Conservation (phyloP, 1,140 invertebrate species). For the Drosophila kepulauana region DNA sequence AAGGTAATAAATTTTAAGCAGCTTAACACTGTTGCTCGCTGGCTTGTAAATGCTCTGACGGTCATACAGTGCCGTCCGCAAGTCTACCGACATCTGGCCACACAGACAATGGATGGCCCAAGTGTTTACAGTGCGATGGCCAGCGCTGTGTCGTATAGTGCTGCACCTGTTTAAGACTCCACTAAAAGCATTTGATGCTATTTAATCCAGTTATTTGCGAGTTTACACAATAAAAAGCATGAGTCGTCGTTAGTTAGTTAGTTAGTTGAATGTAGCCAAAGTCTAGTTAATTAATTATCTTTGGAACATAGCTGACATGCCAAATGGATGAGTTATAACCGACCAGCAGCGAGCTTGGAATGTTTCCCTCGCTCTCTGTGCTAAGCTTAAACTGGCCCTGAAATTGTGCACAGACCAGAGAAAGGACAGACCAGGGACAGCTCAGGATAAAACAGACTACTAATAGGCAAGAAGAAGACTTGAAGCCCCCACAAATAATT, state of each 20-base stretch:
- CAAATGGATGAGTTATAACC: constrained; percentile 44
- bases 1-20: constrained; percentile 85
- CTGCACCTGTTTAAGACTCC: constrained; percentile 75
- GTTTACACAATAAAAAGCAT: constrained; percentile 80
- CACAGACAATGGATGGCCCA: constrained; percentile 2
- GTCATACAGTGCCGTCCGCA: constrained; percentile 49
- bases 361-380: not conserved
- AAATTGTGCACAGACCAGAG: not conserved
- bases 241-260: constrained; percentile 51
- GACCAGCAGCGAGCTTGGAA: constrained; percentile 7
- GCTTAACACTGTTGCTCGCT: constrained; percentile 84
- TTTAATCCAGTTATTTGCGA: constrained; percentile 82
- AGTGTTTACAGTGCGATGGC: constrained; percentile 38
- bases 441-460: not conserved
- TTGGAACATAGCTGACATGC: constrained; percentile 58
- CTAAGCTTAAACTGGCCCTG: constrained; percentile 11
- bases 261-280: constrained; percentile 63
- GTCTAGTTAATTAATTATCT: constrained; percentile 79
- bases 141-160: constrained; percentile 33
- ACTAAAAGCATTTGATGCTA: constrained; percentile 79
- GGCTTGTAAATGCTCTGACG: constrained; percentile 72
- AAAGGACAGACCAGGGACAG: not conserved
- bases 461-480: constrained; percentile 2
- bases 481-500: constrained; percentile 9
- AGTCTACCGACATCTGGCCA: constrained; percentile 37